These are phyloP conservation scores for Lordiphosa andalusiaca DNA, from an alignment of 2,888 invertebrate species.

Conservation along the genomic window DNA sequence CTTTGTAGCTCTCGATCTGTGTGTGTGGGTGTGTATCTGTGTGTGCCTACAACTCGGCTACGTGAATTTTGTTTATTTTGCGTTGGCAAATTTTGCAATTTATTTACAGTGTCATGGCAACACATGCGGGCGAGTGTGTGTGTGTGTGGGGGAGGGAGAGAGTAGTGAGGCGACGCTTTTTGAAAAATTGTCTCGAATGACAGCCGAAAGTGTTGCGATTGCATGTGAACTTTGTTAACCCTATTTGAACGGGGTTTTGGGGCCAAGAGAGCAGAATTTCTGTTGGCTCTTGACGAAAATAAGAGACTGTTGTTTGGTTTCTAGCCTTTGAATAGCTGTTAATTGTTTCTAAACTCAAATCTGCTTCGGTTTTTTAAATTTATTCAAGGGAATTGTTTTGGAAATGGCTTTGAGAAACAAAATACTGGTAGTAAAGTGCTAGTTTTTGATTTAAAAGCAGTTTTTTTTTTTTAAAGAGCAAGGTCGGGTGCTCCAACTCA, in stretches of 20 bases:
- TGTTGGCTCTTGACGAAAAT: background rate
- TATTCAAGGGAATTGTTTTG: too few species aligned
- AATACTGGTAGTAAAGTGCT: too few species aligned
- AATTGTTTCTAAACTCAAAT: too few species aligned
- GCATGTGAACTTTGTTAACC: slow-evolving; percentile 6
- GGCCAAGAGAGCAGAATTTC: background rate
- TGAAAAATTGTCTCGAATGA: slow-evolving; percentile 22
- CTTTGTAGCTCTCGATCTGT: slow-evolving; percentile 18
- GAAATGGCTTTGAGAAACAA: too few species aligned
- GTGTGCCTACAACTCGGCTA: slow-evolving; percentile 19
- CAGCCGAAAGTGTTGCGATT: slow-evolving; percentile 13
- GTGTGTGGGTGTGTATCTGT: slow-evolving; percentile 3
- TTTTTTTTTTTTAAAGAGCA: too few species aligned
- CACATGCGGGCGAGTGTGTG: slow-evolving; percentile 28
- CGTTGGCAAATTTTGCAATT: slow-evolving; percentile 37
- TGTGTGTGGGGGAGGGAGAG: background rate
- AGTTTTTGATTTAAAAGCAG: too few species aligned
- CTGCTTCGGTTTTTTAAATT: too few species aligned
- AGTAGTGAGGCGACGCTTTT: slow-evolving; percentile 3
- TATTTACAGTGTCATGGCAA: slow-evolving; percentile 49
- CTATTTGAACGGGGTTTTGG: background rate
- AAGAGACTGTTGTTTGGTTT: too few species aligned
- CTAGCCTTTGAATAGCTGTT: too few species aligned
- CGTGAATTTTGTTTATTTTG: slow-evolving; percentile 42
- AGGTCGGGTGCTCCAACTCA: too few species aligned